Percentiles rank a stretch among this genome's conserved stretches.
Evolutionary conservation across 2,797 vertebrate genomes (phyloP).

Genomic region (Neosilurus mollespiculum): DNA sequence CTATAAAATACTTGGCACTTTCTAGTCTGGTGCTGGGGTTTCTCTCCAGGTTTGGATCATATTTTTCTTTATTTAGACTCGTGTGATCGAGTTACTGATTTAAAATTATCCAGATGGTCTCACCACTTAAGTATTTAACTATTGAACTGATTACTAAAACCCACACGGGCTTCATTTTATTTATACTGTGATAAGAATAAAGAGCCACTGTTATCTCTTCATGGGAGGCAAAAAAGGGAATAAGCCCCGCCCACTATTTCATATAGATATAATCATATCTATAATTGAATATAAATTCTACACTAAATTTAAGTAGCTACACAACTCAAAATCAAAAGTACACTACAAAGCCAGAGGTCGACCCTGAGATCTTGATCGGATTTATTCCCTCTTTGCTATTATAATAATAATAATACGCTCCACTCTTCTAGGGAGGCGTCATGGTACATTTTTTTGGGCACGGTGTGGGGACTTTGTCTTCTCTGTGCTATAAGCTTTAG

Average conservation of each 20-base stretch:
- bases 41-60: background rate
- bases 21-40: background rate
- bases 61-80: background rate
- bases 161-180: background rate
- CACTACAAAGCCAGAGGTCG: too few species aligned
- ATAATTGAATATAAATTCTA: background rate
- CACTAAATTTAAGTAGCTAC: background rate
- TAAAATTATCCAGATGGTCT: background rate
- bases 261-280: background rate
- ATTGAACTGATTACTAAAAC: background rate
- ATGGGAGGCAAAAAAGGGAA: background rate
- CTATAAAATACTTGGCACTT: background rate
- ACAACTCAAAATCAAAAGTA: background rate
- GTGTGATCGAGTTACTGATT: background rate
- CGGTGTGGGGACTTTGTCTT: background rate
- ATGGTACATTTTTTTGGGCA: background rate
- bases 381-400: background rate
- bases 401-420: background rate
- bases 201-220: background rate
- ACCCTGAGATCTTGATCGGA: background rate
- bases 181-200: background rate
- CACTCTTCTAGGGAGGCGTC: background rate
- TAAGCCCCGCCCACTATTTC: conserved; percentile 1
- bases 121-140: background rate
- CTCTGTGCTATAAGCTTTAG: background rate